These are phyloP conservation scores for Drosophila fungiperda DNA, from an alignment of 2,888 invertebrate species.

Conservation along the genomic window DNA sequence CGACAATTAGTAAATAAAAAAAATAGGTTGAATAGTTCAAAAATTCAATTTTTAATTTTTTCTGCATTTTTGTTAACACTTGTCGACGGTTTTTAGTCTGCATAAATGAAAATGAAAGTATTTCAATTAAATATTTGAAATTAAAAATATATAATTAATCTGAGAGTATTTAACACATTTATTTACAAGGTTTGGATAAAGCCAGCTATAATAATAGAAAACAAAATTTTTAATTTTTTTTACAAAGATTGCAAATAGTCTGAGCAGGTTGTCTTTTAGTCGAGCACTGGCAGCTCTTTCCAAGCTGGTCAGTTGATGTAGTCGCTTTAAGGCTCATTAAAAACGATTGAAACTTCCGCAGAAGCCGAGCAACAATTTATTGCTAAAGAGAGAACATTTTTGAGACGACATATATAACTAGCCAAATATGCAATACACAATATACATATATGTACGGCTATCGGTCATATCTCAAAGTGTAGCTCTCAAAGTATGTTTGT, in stretches of 20 bases:
- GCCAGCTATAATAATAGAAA: neutral
- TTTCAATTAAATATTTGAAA: neutral
- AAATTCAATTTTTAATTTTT: too few species aligned
- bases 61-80: too few species aligned
- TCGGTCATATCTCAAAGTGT: slow-evolving; percentile 3
- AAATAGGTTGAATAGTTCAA: too few species aligned
- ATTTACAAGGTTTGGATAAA: neutral
- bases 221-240: neutral
- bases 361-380: slow-evolving; percentile 8
- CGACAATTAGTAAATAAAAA: neutral
- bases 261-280: slow-evolving; percentile 9
- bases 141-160: neutral
- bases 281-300: neutral
- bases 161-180: neutral
- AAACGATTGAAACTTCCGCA: slow-evolving; percentile 75
- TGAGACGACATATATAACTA: slow-evolving; percentile 9
- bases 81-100: too few species aligned
- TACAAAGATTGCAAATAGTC: neutral
- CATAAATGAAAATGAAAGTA: neutral
- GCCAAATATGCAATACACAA: neutral
- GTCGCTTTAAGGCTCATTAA: slow-evolving; percentile 55
- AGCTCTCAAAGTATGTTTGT: slow-evolving; percentile 22
- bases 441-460: neutral
- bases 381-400: slow-evolving; percentile 4
- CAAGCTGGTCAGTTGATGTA: neutral